Evolutionary conservation across 2,797 vertebrate genomes (phyloP), one percentile per base, ranked within the genome.

Genomic region (Galaxias olidus): DNA sequence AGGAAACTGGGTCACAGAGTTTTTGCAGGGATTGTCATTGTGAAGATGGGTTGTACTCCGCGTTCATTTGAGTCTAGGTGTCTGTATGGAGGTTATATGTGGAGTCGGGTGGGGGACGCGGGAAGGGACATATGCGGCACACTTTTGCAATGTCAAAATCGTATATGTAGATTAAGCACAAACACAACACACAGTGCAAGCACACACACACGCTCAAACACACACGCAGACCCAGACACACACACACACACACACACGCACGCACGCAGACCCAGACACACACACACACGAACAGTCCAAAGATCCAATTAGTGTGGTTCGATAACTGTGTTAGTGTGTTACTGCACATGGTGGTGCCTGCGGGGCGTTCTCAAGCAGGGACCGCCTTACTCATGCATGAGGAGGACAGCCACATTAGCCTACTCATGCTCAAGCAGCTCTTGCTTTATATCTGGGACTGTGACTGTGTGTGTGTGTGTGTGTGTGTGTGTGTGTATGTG

Each of bases 281-380:
- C 12, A 59, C 30, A 58, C 48, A 59, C 18, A n/a, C 43, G 61
- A 18, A 61, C 50, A 47, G 41, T 47, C 73, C 74, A 65, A 64
- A 73, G 70, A 78, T 67, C 80, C 65, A 75, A 83, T 90, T 88
- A 88, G 73, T 84, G 64, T 75, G 81, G 77, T 86, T 76, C 78
- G 74, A 84, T 89, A 89, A 90, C 84, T 88, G 87, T 91, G 87
- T 87, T 86, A 90, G 81, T 86, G 84, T 84, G 77, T 79, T 86
- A 86, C 71, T 71, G 67, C 71, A 60, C 74, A 66, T 65, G 30
- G 55, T 68, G n/a, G 54, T 46, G 78, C 83, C 89, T 82, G 67
- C 19, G 68, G 86, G 88, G 71, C 7, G 44, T 5, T 19, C 6
- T 30, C n/a, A 40, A 59, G 47, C 14, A 44, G 60, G 53, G 53